Conservation (phyloP, 2,888 invertebrate species). For the Ypsolopha sequella region DNA sequence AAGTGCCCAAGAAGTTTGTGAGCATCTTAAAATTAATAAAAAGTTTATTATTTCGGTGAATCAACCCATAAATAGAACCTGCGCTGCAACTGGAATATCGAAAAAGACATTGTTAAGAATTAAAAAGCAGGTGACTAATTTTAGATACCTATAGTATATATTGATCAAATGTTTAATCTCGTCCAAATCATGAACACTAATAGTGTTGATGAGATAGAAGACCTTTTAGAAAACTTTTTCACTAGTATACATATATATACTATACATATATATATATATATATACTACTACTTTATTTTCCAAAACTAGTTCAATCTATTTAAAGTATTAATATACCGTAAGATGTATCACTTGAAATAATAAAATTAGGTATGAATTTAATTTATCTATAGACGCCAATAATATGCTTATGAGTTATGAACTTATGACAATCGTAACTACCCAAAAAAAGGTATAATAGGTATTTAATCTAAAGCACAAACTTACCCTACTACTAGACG, state of each 20-base stretch:
- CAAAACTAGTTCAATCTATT: not conserved
- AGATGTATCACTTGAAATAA: not conserved
- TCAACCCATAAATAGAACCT: not conserved
- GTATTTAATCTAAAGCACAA: not conserved
- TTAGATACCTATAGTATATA: conserved; percentile 17
- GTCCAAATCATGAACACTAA: no score
- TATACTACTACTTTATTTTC: no score
- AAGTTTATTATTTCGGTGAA: not conserved
- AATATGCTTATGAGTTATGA: not conserved
- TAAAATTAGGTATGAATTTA: not conserved
- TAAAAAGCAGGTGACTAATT: conserved; percentile 17
- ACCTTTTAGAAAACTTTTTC: no score
- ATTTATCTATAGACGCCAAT: no score
- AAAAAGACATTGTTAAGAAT: conserved; percentile 11
- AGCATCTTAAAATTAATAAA: not conserved
- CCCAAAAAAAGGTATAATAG: conserved; percentile 12
- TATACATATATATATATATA: no score
- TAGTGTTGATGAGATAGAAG: no score
- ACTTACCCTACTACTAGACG: no score
- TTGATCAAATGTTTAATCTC: no score
- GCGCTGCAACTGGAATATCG: conserved; percentile 2
- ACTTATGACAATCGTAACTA: not conserved
- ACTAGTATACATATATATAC: no score
- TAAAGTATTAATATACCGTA: not conserved
- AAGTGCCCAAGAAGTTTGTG: not conserved